Conservation (phyloP, 2,888 invertebrate genomes). For the Lasioglossum vierecki region DNA sequence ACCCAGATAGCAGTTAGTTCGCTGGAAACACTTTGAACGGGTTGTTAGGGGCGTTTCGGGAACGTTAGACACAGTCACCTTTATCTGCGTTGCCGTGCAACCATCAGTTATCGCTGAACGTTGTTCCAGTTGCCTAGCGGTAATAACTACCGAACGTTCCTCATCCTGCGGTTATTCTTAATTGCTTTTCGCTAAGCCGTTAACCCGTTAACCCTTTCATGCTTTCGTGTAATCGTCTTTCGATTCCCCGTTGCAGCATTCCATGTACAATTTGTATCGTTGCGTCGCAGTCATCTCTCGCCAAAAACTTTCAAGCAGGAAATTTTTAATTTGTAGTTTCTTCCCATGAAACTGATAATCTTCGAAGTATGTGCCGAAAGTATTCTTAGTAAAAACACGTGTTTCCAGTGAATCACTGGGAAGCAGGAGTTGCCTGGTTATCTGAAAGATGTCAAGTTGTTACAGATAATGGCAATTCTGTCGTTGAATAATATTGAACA, state of each 20-base stretch:
- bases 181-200: background rate
- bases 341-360: background rate
- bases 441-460: no score
- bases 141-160: background rate
- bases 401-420: no score
- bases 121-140: background rate
- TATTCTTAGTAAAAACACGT: no score
- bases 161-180: background rate
- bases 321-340: background rate
- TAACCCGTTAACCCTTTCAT: background rate
- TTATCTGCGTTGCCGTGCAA: constrained; percentile 23
- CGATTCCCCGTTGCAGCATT: background rate
- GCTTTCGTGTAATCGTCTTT: background rate
- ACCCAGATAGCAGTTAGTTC: background rate
- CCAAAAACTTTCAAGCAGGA: background rate
- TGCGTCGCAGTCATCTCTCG: background rate
- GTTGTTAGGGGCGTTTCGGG: background rate
- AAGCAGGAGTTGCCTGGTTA: no score
- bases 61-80: constrained; percentile 12
- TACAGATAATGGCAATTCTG: no score
- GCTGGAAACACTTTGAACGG: background rate
- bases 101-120: constrained; percentile 17
- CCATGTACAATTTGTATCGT: background rate
- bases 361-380: no score
- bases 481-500: no score